Evolutionary conservation across 2,888 invertebrate species (phyloP), one percentile per base, ranked within the genome.

Genomic region (Ferdinandea cuprea): DNA sequence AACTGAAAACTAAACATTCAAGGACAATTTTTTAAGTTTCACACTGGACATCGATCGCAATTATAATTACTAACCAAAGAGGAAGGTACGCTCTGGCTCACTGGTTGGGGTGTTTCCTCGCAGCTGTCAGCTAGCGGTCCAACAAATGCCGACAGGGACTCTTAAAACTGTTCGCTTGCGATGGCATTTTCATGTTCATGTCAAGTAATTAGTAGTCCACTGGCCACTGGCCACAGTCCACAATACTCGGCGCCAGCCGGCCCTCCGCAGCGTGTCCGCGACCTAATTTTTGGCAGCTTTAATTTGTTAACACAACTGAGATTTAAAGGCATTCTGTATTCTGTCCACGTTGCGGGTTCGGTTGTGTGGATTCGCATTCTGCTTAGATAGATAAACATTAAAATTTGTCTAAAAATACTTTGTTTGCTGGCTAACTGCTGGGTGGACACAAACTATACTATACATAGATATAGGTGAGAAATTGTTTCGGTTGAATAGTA

Each of bases 121-220:
- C 17, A 5, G 61, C 42, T 73, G 56, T 73, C 65, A 73, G 28
- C 13, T 56, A 40, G n/a, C n/a, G n/a, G n/a, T n/a, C 37, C 13
- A 63, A 56, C 30, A 73, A 56, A 56, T 46, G 46, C 44, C 54
- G 54, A 63, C 50, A 46, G 35, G 46, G 37, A 25, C 32, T 63
- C 46, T 56, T 73, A 46, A 63, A 72, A 46, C 63, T 19, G 30
- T 63, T 48, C 46, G 54, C 44, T 44, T 72, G 63, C 44, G 30
- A 40, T 65, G 73, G 73, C 40, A 63, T 63, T 73, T 73, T 56
- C 48, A 46, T 73, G 63, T 73, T 65, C 65, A 65, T 65, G 44
- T 63, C 73, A 19, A 73, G 73, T 63, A 73, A 73, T 73, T 73
- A 73, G 63, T 35, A 65, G 19, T 63, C 17, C 25, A 42, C 9